These are phyloP conservation scores for Leistus spinibarbis DNA, from an alignment of 2,888 invertebrate genomes.

Conservation along the genomic window DNA sequence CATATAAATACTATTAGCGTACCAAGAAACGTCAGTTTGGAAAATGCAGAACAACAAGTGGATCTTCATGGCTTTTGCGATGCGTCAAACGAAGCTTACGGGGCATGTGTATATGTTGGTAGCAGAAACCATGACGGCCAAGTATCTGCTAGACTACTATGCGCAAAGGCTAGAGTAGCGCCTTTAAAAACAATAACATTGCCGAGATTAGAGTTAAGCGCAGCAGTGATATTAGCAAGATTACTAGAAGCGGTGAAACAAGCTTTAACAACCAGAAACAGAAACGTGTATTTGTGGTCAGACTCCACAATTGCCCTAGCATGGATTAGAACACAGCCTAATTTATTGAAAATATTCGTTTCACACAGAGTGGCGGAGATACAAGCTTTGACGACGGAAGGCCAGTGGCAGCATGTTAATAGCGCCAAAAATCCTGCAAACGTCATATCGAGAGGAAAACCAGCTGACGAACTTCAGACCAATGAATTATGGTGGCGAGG, in stretches of 20 bases:
- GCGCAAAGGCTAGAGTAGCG: slow-evolving; percentile 14
- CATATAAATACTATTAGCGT: not conserved
- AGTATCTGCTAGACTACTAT: not conserved
- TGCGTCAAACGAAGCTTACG: slow-evolving; percentile 12
- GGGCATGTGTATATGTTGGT: slow-evolving; percentile 13
- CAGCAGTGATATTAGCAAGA: slow-evolving; percentile 3
- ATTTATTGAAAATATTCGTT: slow-evolving; percentile 15
- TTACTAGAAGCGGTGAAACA: not conserved
- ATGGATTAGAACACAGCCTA: slow-evolving; percentile 40
- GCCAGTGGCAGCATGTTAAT: slow-evolving; percentile 15
- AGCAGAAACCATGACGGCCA: not conserved
- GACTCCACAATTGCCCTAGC: slow-evolving; percentile 42
- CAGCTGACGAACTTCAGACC: not conserved
- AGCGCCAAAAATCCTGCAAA: slow-evolving; percentile 41
- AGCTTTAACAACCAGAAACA: slow-evolving; percentile 20
- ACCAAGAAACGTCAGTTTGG: not conserved
- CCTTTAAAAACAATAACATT: slow-evolving; percentile 8
- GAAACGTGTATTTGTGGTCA: slow-evolving; percentile 34
- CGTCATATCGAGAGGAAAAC: slow-evolving; percentile 31
- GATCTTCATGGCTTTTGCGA: slow-evolving; percentile 23
- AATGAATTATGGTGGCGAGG: slow-evolving; percentile 36
- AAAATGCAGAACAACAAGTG: not conserved
- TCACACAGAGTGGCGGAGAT: slow-evolving; percentile 17
- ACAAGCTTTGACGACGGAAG: not conserved
- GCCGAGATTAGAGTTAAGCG: slow-evolving; percentile 13